Evolutionary conservation across 2,113 vertebrate species (phyloP), one percentile per base, ranked within the genome.

Genomic region (Zootoca vivipara): DNA sequence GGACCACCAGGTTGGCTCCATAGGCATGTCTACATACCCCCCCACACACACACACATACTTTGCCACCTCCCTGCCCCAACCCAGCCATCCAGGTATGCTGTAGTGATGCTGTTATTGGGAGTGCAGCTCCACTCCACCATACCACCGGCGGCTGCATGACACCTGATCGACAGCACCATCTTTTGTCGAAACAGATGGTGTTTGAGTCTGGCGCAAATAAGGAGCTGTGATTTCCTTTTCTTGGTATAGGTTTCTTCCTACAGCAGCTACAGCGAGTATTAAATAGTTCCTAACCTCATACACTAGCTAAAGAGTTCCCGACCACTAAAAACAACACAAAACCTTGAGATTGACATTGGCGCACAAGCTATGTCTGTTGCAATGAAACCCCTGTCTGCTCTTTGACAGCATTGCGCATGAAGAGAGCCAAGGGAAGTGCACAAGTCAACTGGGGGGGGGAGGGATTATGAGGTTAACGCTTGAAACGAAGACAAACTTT

Each of bases 401-500:
- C 72, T 6, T 77, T 16, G 16, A 86, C 85, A 64, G 85, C 82
- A 91, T 85, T 82, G 87, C 89, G 87, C 80, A 89, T 74, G 88
- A 67, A 0, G 33, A 74, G 77, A 93, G 91, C 93, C 93, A 94
- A 87, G 88, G 88, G 89, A 94, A 94, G 92, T 85, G 65, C 93
- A 86, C 82, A 93, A 90, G 89, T 89, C 82, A 92, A 88, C 46
- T 0, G 0, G 33, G n/a, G n/a, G 92, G 3, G 18, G 58, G n/a
- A n/a, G 46, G 93, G 89, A 92, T 46, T 81, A 89, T 90, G 91
- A 94, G 91, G 91, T 94, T 89, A 93, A 83, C 82, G 85, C 86
- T 90, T 92, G 92, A 92, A 93, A 94, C 89, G 85, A 93, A 93
- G 88, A 92, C 82, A 92, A 91, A 92, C 85, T 82, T 91, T 70